These are phyloP conservation scores for Augochlora pura DNA, from an alignment of 1,140 invertebrate genomes.

Conservation along the genomic window DNA sequence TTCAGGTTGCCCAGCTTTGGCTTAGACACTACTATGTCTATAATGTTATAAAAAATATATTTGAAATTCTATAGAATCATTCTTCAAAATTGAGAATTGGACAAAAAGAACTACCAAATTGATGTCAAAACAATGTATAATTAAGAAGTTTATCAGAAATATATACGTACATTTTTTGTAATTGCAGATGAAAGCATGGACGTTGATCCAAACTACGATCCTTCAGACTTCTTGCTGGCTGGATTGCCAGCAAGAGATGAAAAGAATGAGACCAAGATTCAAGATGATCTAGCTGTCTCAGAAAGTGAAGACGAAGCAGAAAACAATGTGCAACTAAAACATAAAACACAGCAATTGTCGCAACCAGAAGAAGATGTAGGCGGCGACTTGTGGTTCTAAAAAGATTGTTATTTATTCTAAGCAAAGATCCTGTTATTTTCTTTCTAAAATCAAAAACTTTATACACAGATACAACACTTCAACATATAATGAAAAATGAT, in stretches of 20 bases:
- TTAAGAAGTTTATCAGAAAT: no score
- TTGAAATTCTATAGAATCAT: no score
- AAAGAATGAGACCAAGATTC: slow-evolving; percentile 80
- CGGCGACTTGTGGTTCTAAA: slow-evolving; percentile 81
- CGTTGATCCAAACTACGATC: slow-evolving; percentile 92
- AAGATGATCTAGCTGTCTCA: slow-evolving; percentile 89
- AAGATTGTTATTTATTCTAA: slow-evolving; percentile 10
- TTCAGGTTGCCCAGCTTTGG: no score
- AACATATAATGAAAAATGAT: background rate
- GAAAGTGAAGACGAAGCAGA: slow-evolving; percentile 88
- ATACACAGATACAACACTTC: slow-evolving; percentile 2
- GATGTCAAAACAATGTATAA: no score
- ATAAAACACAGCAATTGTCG: slow-evolving; percentile 56
- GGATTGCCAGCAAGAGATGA: slow-evolving; percentile 77
- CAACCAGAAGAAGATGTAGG: slow-evolving; percentile 78
- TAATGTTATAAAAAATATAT: no score
- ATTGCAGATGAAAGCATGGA: slow-evolving; percentile 87
- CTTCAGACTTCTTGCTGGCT: slow-evolving; percentile 89
- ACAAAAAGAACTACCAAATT: no score
- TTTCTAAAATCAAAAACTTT: slow-evolving; percentile 26
- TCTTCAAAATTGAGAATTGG: no score
- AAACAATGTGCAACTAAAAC: slow-evolving; percentile 63
- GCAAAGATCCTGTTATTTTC: slow-evolving; percentile 21
- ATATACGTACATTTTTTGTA: slow-evolving; percentile 27
- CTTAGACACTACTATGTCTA: no score